Base-by-base conservation (phyloP, 2,888 invertebrate species). In the Oscheius myriophilus region DNA sequence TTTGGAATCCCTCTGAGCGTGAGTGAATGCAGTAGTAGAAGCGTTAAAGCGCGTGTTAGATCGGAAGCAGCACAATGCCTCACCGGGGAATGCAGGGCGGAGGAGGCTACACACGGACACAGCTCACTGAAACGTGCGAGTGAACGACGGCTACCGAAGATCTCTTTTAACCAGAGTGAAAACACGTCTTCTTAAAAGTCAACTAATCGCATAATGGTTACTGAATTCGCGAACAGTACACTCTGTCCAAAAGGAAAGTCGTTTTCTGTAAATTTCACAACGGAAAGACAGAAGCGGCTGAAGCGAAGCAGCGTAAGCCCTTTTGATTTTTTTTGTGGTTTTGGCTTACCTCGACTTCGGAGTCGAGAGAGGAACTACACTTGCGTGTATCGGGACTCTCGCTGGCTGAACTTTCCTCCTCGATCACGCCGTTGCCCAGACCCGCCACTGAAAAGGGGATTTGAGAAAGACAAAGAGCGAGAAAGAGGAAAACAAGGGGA, bases 361-460 rank as follows among this genome's bases (percentile, higher is more conserved):
- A 78, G 43, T 72, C 78, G 6, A 75, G 42, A 3, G 75, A 73
- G 11, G 78, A 72, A 18, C 73, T 73, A 26, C 70, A 70, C 43
- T 68, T 59, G 26, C 71, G 78, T 45, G 57, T 58, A 39, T 78
- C 78, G 21, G 78, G 78, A 58, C 71, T 71, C 53, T 76, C 78
- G 57, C 76, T 76, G 0, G 72, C 67, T 12, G 78, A 73, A 26
- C 71, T 76, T 23, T 78, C 78, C 43, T 75, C 78, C 45, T 78
- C 78, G 45, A 78, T 78, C 33, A 73, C 61, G 21, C 74, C 75
- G 53, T 75, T 78, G 6, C 71, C 74, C 16, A 61, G 41, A 46
- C 78, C 78, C 67, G 67, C 42, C 55, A 66, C 63, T 57, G 39
- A 39, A 58, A 49, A n/a, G 16, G 49, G 18, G 26, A 43, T 58